These are phyloP conservation scores for Synanthedon vespiformis DNA, from an alignment of 2,888 invertebrate genomes.

Conservation along the genomic window DNA sequence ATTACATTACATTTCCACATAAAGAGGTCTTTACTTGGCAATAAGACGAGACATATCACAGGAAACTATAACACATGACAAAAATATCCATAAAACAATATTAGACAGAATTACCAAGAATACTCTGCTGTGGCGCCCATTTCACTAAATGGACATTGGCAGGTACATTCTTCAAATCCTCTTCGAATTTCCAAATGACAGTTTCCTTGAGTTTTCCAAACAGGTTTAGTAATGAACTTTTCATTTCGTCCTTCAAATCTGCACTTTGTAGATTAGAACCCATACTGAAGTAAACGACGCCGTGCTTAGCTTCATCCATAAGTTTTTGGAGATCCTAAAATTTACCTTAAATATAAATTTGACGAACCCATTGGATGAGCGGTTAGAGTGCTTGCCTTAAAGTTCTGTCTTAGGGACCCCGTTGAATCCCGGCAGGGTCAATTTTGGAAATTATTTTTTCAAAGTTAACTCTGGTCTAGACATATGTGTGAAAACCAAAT, in stretches of 20 bases:
- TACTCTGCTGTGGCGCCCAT: slow-evolving; percentile 50
- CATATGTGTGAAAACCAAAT: too few relatives aligned
- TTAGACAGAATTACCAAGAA: slow-evolving; percentile 27
- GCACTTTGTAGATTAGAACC: slow-evolving; percentile 29
- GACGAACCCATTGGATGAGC: too few relatives aligned
- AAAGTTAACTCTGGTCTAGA: too few relatives aligned
- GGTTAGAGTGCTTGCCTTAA: too few relatives aligned
- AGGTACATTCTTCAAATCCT: slow-evolving; percentile 26
- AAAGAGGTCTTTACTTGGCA: too few relatives aligned
- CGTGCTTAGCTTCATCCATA: slow-evolving; percentile 29
- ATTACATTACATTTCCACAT: too few relatives aligned
- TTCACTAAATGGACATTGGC: slow-evolving; percentile 37
- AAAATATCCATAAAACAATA: background rate
- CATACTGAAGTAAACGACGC: slow-evolving; percentile 41
- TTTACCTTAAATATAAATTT: background rate
- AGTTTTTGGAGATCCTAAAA: slow-evolving; percentile 41
- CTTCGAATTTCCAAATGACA: slow-evolving; percentile 50
- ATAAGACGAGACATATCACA: too few relatives aligned
- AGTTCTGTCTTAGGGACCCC: too few relatives aligned
- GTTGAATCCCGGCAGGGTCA: too few relatives aligned
- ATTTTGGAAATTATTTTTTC: too few relatives aligned
- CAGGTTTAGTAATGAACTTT: slow-evolving; percentile 23
- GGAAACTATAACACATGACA: too few relatives aligned
- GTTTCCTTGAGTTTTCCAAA: slow-evolving; percentile 37
- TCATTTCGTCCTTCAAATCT: slow-evolving; percentile 27